Percentiles rank a stretch among this genome's conserved stretches.
Conservation (phyloP, 2,888 invertebrate genomes). For the Athalia cordata region DNA sequence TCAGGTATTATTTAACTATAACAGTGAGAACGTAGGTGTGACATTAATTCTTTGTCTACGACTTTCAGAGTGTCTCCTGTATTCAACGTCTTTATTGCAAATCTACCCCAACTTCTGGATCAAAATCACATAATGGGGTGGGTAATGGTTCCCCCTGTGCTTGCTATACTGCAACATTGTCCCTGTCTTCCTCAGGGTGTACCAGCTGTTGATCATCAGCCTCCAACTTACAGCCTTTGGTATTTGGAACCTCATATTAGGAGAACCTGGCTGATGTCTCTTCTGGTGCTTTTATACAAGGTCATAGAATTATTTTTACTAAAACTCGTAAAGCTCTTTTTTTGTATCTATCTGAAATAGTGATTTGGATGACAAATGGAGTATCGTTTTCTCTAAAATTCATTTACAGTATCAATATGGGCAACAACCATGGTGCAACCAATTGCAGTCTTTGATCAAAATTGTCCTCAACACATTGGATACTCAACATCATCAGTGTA, state of each 20-base stretch:
- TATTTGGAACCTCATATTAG: slow-evolving; percentile 90
- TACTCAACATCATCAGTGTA: slow-evolving; percentile 93
- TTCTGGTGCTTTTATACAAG: slow-evolving; percentile 96
- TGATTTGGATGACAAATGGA: not conserved
- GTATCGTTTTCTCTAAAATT: slow-evolving; percentile 35
- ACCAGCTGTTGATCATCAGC: slow-evolving; percentile 77
- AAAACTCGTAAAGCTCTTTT: not conserved
- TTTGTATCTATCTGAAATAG: not conserved
- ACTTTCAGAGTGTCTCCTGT: slow-evolving; percentile 88
- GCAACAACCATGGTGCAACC: slow-evolving; percentile 80
- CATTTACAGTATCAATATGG: slow-evolving; percentile 83
- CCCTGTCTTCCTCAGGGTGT: slow-evolving; percentile 83
- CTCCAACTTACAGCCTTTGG: slow-evolving; percentile 89
- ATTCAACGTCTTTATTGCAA: slow-evolving; percentile 96
- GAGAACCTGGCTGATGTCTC: slow-evolving; percentile 93
- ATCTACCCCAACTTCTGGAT: slow-evolving; percentile 94
- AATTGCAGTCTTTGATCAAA: slow-evolving; percentile 87
- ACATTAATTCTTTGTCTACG: slow-evolving; percentile 21
- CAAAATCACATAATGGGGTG: slow-evolving; percentile 97
- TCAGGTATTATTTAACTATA: slow-evolving; percentile 78
- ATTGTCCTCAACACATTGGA: slow-evolving; percentile 95
- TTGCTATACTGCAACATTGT: slow-evolving; percentile 87
- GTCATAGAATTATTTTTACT: slow-evolving; percentile 72
- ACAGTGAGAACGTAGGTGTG: slow-evolving; percentile 1
- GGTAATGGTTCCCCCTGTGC: slow-evolving; percentile 88